A percentile compares a stretch with the other conserved stretches of the same genome.
Evolutionary conservation across 2,113 vertebrate genomes (phyloP).

Genomic region (Leuciscus idus): DNA sequence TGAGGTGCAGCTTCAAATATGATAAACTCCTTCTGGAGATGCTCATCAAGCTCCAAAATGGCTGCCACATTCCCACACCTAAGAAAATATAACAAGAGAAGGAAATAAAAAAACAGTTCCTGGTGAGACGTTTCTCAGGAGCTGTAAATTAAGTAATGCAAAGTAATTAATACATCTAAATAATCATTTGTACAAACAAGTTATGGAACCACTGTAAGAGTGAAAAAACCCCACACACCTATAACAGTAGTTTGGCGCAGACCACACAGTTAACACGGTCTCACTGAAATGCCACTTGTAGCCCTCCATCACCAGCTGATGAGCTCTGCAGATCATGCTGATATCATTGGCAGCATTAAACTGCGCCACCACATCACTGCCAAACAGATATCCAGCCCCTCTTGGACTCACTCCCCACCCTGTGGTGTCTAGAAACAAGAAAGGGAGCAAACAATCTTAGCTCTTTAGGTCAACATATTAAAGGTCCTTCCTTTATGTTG

Average conservation of each 20-base stretch:
- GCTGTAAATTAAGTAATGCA: neutral
- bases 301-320: slow-evolving; percentile 96
- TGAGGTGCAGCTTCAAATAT: slow-evolving; percentile 97
- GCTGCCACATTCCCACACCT: slow-evolving; percentile 97
- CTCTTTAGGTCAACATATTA: neutral
- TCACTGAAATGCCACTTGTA: slow-evolving; percentile 99
- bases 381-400: slow-evolving; percentile 92
- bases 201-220: neutral
- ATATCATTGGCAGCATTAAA: slow-evolving; percentile 95
- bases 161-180: neutral
- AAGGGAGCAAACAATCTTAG: neutral
- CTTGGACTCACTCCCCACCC: slow-evolving; percentile 94
- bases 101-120: too few species aligned
- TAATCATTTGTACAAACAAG: neutral
- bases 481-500: neutral
- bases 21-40: slow-evolving; percentile 96
- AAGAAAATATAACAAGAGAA: neutral
- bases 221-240: slow-evolving; percentile 70
- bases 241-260: slow-evolving; percentile 96
- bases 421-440: slow-evolving; percentile 83
- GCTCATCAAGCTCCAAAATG: slow-evolving; percentile 95
- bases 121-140: too few species aligned
- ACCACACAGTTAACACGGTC: slow-evolving; percentile 95
- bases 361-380: slow-evolving; percentile 93
- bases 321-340: slow-evolving; percentile 95